Evolutionary conservation across 2,797 vertebrate genomes (phyloP).

Genomic region (Spea hammondii): DNA sequence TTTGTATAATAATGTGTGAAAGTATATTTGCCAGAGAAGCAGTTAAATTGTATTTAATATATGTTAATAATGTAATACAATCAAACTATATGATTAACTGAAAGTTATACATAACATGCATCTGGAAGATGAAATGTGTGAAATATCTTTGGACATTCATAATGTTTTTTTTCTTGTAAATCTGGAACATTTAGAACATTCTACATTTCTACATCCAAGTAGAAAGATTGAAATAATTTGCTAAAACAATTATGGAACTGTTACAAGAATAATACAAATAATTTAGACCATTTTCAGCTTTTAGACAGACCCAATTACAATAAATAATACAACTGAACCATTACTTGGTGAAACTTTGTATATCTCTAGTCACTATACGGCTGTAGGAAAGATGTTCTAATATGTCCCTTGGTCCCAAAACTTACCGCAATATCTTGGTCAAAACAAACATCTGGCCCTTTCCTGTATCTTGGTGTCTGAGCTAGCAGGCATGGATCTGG

Average conservation of each 20-base stretch:
- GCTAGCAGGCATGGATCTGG: constrained; percentile 94
- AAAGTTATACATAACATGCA: constrained; percentile 55
- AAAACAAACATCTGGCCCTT: constrained; percentile 94
- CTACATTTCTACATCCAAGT: too few species aligned
- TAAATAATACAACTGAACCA: background rate
- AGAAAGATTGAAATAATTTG: background rate
- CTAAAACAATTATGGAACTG: background rate
- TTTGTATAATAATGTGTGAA: constrained; percentile 63
- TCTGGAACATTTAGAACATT: too few species aligned
- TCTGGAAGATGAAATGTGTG: constrained; percentile 7
- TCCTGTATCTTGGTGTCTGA: constrained; percentile 92
- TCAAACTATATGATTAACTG: constrained; percentile 57
- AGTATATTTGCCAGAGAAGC: constrained; percentile 63
- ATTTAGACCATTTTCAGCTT: background rate
- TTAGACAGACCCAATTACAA: background rate
- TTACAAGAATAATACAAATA: background rate
- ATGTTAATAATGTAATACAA: constrained; percentile 56
- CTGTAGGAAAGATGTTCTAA: background rate
- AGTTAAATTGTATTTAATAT: constrained; percentile 62
- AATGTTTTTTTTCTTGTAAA: background rate
- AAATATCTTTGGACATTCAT: background rate
- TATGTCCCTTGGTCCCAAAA: constrained; percentile 21
- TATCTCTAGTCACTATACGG: background rate
- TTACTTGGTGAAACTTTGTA: background rate
- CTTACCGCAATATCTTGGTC: constrained; percentile 91